A percentile compares a stretch with the other conserved stretches of the same genome.
These are phyloP conservation scores for Halictus quadricinctus DNA, from an alignment of 2,888 invertebrate genomes.

Conservation along the genomic window DNA sequence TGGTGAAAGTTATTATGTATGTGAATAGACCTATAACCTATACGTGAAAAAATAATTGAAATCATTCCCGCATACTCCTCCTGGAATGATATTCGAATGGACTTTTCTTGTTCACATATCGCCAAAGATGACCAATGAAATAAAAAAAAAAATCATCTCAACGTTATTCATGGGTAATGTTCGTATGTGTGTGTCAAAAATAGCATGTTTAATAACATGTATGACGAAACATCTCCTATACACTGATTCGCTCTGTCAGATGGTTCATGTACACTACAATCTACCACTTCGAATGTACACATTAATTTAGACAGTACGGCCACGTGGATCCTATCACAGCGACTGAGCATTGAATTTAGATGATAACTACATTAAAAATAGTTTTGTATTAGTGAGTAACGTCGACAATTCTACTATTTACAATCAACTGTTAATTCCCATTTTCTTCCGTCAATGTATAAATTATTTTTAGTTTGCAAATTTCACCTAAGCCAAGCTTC, in stretches of 20 bases:
- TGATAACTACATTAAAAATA: not conserved
- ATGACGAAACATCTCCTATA: constrained; percentile 20
- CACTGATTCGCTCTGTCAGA: constrained; percentile 68
- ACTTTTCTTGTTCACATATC: not conserved
- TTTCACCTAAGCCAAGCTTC: not conserved
- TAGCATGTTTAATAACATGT: constrained; percentile 2
- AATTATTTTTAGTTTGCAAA: not conserved
- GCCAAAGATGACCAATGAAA: not conserved
- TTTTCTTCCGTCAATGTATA: not conserved
- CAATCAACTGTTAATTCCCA: not conserved
- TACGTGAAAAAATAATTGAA: constrained; percentile 42
- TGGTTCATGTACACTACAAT: constrained; percentile 57
- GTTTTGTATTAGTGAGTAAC: not conserved
- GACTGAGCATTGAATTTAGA: not conserved
- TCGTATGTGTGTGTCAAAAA: not conserved
- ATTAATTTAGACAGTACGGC: constrained; percentile 41
- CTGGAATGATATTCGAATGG: not conserved
- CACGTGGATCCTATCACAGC: constrained; percentile 35
- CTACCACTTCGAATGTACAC: constrained; percentile 28
- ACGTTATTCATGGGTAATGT: not conserved
- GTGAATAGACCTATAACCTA: constrained; percentile 35
- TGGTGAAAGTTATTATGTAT: constrained; percentile 4
- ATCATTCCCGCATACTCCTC: not conserved
- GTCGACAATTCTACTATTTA: not conserved
- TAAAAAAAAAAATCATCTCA: not conserved